Evolutionary conservation across 2,888 invertebrate species (phyloP).

Genomic region (Napeogenes inachia): DNA sequence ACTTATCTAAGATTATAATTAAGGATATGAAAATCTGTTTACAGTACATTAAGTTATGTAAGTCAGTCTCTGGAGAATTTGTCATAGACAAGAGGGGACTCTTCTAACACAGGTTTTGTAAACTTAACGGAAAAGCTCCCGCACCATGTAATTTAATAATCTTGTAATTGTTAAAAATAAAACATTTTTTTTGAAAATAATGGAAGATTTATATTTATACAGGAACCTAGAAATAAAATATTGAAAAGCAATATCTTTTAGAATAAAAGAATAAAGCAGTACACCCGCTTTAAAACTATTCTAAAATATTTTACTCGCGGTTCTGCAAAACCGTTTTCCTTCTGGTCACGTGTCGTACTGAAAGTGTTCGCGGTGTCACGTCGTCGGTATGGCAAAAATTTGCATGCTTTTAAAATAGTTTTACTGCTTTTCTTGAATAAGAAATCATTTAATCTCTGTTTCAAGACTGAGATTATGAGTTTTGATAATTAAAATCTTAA

Average conservation of each 20-base stretch:
- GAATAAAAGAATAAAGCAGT: neutral
- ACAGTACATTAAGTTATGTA: no score
- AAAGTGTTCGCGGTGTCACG: constrained; percentile 1
- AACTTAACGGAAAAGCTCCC: no score
- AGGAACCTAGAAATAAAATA: neutral
- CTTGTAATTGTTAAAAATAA: no score
- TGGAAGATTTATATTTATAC: neutral
- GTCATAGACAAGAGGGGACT: no score
- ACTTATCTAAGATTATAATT: no score
- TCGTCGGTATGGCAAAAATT: neutral
- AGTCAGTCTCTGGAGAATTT: no score
- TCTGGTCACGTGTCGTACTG: constrained; percentile 6
- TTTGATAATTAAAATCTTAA: no score
- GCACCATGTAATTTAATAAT: no score
- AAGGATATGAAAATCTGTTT: no score
- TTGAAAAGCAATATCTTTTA: neutral
- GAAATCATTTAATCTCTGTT: neutral
- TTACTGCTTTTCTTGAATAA: constrained; percentile 1
- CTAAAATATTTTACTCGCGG: constrained; percentile 5
- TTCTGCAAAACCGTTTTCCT: constrained; percentile 5
- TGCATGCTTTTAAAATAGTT: constrained; percentile 1
- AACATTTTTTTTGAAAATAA: neutral
- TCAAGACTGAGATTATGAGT: no score
- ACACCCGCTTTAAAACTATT: neutral
- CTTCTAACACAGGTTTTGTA: no score